These are phyloP conservation scores for Drosophila acutilabella DNA, from an alignment of 2,888 invertebrate genomes.

Conservation along the genomic window DNA sequence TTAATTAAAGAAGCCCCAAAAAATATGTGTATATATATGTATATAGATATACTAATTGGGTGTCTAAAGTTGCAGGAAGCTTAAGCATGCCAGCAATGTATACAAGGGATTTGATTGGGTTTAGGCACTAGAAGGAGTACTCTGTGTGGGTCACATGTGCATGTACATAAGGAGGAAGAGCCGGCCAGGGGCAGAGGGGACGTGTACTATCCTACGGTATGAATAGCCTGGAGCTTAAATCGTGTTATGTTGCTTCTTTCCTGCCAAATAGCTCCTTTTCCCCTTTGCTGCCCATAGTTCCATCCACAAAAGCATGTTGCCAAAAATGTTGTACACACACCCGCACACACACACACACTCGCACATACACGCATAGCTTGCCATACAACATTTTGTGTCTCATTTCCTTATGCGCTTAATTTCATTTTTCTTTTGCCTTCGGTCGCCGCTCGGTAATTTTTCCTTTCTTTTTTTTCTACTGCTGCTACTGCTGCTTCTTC, in stretches of 20 bases:
- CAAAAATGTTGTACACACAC: slow-evolving; percentile 58
- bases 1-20: slow-evolving; percentile 71
- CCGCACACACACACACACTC: slow-evolving; percentile 32
- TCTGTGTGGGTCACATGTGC: slow-evolving; percentile 44
- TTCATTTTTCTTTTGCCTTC: slow-evolving; percentile 72
- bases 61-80: slow-evolving; percentile 58
- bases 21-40: slow-evolving; percentile 7
- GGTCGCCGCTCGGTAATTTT: slow-evolving; percentile 46
- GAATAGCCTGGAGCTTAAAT: slow-evolving; percentile 67
- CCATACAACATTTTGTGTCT: slow-evolving; percentile 66
- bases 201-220: slow-evolving; percentile 24
- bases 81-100: slow-evolving; percentile 55
- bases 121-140: slow-evolving; percentile 24
- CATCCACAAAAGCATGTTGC: slow-evolving; percentile 69
- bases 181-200: neutral
- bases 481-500: slow-evolving; percentile 23
- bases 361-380: slow-evolving; percentile 28
- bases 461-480: slow-evolving; percentile 8
- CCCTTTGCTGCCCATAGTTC: slow-evolving; percentile 44
- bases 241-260: slow-evolving; percentile 58
- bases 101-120: slow-evolving; percentile 44
- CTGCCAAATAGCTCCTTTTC: neutral
- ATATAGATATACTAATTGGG: slow-evolving; percentile 46
- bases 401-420: slow-evolving; percentile 82
- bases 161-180: slow-evolving; percentile 4